Conservation (phyloP, 2,113 vertebrate species). For the Tragelaphus scriptus region DNA sequence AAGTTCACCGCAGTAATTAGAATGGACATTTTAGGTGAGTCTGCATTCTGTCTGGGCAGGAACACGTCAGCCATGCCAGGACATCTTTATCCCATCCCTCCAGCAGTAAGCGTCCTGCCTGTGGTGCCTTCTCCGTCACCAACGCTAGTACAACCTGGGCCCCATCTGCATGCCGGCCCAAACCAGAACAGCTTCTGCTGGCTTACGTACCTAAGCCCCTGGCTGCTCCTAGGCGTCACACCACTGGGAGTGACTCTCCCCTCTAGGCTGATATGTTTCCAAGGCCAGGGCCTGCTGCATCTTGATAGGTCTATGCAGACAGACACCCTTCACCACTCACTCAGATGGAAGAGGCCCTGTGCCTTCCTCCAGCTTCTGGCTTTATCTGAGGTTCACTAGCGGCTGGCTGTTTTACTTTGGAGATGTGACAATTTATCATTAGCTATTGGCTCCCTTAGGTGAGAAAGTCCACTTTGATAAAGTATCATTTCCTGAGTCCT, state of each 20-base stretch:
- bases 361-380: background rate
- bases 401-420: background rate
- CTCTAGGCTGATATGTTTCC: background rate
- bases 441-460: background rate
- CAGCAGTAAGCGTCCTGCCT: background rate
- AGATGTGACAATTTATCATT: background rate
- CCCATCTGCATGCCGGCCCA: background rate
- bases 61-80: background rate
- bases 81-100: background rate
- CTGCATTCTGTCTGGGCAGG: background rate
- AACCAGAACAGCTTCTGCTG: background rate
- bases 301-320: background rate
- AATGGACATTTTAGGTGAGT: background rate
- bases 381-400: too few species aligned
- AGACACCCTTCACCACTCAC: too few species aligned
- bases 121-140: background rate
- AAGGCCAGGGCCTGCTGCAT: fast-evolving
- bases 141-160: fast-evolving
- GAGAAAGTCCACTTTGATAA: background rate
- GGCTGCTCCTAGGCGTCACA: background rate
- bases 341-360: too few species aligned
- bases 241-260: conserved; percentile 2
- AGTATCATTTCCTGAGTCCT: background rate
- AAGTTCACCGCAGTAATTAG: conserved; percentile 7
- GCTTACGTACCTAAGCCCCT: background rate